These are phyloP conservation scores for Gymnocephalus cernua DNA, from an alignment of 2,113 vertebrate genomes.

Conservation along the genomic window DNA sequence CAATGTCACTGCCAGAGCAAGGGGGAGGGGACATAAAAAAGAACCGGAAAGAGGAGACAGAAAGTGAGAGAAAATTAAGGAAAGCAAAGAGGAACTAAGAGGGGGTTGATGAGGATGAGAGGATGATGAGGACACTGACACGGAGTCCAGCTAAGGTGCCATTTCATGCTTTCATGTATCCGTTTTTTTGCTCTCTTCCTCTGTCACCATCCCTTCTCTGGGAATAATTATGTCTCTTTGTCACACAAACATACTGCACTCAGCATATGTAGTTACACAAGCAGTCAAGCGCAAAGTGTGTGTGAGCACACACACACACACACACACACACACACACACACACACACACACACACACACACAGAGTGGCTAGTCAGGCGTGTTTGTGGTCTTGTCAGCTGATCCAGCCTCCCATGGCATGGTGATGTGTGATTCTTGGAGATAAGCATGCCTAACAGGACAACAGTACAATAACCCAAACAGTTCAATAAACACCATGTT, in stretches of 20 bases:
- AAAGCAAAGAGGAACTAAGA: conserved; percentile 32
- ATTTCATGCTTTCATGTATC: conserved; percentile 29
- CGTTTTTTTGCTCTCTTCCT: conserved; percentile 25
- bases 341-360: conserved; percentile 17
- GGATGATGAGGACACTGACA: conserved; percentile 42
- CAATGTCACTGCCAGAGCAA: conserved; percentile 79
- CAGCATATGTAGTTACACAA: conserved; percentile 69
- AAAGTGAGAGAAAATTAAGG: conserved; percentile 7
- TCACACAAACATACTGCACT: conserved; percentile 63
- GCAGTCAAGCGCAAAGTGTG: conserved; percentile 64
- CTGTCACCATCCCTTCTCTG: conserved; percentile 29
- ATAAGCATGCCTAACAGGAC: conserved; percentile 50
- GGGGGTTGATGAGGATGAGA: background rate
- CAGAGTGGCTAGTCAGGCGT: conserved; percentile 45
- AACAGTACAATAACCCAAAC: conserved; percentile 39
- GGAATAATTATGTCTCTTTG: conserved; percentile 59
- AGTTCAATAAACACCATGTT: conserved; percentile 62
- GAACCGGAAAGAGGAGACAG: conserved; percentile 3
- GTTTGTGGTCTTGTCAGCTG: conserved; percentile 61
- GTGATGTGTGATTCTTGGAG: conserved; percentile 55
- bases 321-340: conserved; percentile 10
- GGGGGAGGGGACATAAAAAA: conserved; percentile 68
- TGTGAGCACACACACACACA: conserved; percentile 13
- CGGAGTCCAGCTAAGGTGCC: conserved; percentile 33
- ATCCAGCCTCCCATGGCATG: conserved; percentile 47